Conservation (phyloP, 2,113 vertebrate species). For the Ifrita kowaldi region DNA sequence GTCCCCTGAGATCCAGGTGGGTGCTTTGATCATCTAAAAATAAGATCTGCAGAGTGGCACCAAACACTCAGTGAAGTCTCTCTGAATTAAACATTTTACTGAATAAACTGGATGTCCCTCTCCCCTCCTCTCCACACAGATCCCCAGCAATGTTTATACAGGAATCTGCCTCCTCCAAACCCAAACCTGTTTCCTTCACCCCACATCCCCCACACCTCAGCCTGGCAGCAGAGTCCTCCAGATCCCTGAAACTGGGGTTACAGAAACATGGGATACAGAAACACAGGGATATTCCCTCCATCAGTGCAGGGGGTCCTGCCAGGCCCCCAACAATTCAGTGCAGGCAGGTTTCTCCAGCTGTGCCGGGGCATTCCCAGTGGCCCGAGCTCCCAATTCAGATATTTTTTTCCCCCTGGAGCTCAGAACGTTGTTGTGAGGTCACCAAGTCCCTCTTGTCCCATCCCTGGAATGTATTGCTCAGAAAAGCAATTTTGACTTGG, state of each 20-base stretch:
- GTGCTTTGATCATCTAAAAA: not conserved
- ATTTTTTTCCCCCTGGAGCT: not conserved
- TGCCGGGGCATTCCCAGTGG: fast-evolving
- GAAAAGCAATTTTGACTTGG: not conserved
- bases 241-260: fast-evolving
- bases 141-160: not conserved
- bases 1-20: not conserved
- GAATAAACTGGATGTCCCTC: not conserved
- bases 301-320: not conserved
- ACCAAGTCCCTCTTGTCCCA: not conserved
- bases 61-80: not conserved
- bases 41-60: not conserved
- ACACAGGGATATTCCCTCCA: not conserved
- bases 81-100: not conserved
- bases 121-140: not conserved
- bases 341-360: not conserved
- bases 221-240: not conserved
- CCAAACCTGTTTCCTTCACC: not conserved
- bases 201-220: not conserved
- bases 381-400: fast-evolving
- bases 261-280: not conserved
- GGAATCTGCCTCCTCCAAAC: not conserved
- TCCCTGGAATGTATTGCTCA: not conserved
- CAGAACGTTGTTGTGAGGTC: not conserved
- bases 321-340: not conserved